Conservation (phyloP, 2,113 vertebrate genomes). For the Phaethornis superciliosus region DNA sequence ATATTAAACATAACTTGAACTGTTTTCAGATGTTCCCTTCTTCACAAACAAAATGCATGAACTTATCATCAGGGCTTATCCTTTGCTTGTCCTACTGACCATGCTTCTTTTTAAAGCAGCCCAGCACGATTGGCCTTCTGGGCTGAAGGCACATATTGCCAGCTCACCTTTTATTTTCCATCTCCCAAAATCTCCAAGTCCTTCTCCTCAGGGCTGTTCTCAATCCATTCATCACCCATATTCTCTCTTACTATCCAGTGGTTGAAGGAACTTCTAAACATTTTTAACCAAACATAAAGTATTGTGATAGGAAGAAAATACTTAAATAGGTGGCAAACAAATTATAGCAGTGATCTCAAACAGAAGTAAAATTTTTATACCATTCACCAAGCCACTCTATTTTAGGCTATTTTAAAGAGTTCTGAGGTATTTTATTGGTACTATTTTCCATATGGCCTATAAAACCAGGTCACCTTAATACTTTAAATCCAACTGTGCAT, state of each 20-base stretch:
- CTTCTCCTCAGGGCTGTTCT: not conserved
- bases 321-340: not conserved
- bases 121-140: not conserved
- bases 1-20: not conserved
- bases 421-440: conserved; percentile 21
- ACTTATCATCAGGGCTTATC: not conserved
- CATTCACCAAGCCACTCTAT: not conserved
- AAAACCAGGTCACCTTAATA: conserved; percentile 52
- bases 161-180: not conserved
- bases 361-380: not conserved
- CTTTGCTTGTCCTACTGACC: not conserved
- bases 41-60: not conserved
- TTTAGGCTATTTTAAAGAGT: conserved; percentile 31
- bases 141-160: rapidly evolving
- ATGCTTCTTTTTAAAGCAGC: rapidly evolving
- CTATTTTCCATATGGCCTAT: conserved; percentile 34
- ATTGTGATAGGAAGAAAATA: not conserved
- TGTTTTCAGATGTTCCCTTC: not conserved
- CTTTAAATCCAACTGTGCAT: conserved; percentile 5
- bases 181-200: not conserved
- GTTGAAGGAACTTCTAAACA: not conserved
- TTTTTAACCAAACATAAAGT: not conserved
- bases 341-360: not conserved
- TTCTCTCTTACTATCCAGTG: not conserved
- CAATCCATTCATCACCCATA: not conserved